Conservation (phyloP, 2,797 vertebrate genomes). For the Potorous gilbertii region DNA sequence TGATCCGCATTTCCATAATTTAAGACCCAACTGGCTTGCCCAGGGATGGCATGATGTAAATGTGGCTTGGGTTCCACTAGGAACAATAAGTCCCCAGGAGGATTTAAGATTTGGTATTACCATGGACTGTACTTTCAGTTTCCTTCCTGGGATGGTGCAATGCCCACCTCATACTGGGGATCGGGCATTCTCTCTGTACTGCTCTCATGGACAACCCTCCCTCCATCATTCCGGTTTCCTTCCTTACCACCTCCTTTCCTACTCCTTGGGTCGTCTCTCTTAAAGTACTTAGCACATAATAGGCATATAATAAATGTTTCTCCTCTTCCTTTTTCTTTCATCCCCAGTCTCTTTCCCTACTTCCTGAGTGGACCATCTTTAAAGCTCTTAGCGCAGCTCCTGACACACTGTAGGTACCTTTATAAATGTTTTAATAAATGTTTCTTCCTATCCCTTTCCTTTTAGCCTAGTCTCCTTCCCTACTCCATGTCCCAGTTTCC, state of each 20-base stretch:
- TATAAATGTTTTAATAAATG: background rate
- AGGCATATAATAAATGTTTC: background rate
- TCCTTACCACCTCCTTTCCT: no score
- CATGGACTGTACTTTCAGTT: background rate
- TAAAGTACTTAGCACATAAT: no score
- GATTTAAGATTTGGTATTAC: background rate
- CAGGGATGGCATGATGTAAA: background rate
- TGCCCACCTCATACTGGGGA: background rate
- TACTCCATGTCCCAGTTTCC: accelerated
- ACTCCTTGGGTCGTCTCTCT: no score
- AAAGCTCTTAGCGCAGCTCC: background rate
- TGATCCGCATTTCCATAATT: background rate
- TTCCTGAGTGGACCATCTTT: background rate
- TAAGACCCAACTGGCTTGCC: background rate
- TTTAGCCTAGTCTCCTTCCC: background rate
- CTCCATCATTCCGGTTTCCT: background rate
- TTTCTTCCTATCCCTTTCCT: background rate
- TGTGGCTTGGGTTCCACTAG: background rate
- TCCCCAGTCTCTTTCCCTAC: accelerated
- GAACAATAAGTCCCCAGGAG: background rate
- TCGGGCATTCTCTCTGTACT: background rate
- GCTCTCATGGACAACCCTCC: background rate
- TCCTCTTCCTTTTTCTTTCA: background rate
- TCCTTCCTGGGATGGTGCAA: background rate
- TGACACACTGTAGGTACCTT: background rate